Evolutionary conservation across 2,888 invertebrate species (phyloP).

Genomic region (Caenorhabditis auriculariae): DNA sequence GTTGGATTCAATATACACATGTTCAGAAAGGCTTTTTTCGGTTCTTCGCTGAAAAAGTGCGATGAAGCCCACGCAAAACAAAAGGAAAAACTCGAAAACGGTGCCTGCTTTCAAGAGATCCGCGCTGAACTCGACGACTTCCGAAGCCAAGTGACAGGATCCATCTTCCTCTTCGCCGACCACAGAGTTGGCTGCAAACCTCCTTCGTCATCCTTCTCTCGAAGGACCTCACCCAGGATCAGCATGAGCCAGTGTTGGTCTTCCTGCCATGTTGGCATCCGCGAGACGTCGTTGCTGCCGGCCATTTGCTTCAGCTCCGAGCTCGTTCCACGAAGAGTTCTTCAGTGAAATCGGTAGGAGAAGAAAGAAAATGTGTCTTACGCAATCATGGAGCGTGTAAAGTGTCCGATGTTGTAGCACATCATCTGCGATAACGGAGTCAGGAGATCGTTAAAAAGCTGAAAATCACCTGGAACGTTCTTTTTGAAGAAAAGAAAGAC

Average conservation of each 20-base stretch:
- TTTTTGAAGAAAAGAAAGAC: not conserved
- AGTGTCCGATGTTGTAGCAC: conserved; percentile 33
- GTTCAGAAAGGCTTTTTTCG: conserved; percentile 20
- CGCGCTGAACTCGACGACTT: conserved; percentile 28
- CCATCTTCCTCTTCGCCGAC: conserved; percentile 44
- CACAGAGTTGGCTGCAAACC: conserved; percentile 28
- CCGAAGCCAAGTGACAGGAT: conserved; percentile 32
- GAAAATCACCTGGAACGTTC: conserved; percentile 1
- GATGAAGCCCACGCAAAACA: not conserved
- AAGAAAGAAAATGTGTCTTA: conserved; percentile 8
- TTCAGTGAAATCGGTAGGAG: conserved; percentile 2
- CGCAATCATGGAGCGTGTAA: conserved; percentile 36
- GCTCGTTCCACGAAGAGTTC: conserved; percentile 20
- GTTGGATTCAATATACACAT: conserved; percentile 36
- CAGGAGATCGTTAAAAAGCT: conserved; percentile 65
- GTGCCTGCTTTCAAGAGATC: not conserved
- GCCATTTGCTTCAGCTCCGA: conserved; percentile 26
- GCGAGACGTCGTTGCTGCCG: conserved; percentile 57
- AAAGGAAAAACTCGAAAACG: not conserved
- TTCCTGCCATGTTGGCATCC: conserved; percentile 76
- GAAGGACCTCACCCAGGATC: conserved; percentile 67
- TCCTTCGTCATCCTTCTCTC: not conserved
- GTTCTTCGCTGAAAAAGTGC: conserved; percentile 14
- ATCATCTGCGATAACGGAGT: conserved; percentile 63
- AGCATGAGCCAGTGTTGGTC: conserved; percentile 87